phyloP scores from a whole-genome alignment of 37 sponge, comb jelly and placozoan genomes.

The Chondrosia reniformis region DNA sequence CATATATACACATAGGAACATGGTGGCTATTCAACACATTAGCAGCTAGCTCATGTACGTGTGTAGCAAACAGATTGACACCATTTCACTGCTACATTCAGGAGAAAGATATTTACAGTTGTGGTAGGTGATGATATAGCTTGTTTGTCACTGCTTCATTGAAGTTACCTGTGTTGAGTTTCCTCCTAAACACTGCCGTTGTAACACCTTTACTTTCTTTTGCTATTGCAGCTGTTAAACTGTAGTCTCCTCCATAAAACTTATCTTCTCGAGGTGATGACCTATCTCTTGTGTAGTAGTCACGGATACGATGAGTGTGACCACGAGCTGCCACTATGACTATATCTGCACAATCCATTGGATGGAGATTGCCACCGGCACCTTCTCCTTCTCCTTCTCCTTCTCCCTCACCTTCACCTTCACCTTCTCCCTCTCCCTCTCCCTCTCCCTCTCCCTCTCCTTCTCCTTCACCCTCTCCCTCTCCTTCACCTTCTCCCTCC shows the following conservation, averaged over 20 bases:
- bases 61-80: no score
- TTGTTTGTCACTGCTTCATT: no score
- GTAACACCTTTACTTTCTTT: constrained; percentile 49
- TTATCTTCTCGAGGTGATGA: constrained; percentile 54
- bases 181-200: constrained; percentile 38
- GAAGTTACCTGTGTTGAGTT: constrained; percentile 13
- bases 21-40: neutral
- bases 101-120: no score
- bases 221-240: constrained; percentile 63
- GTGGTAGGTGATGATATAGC: no score
- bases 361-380: constrained; percentile 26
- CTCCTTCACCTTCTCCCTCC: constrained; percentile 31
- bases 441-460: constrained; percentile 2
- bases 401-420: constrained; percentile 31
- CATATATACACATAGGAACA: no score
- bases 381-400: constrained; percentile 11
- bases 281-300: constrained; percentile 77
- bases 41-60: neutral
- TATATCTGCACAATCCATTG: constrained; percentile 75
- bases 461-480: constrained; percentile 31
- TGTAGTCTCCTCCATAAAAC: constrained; percentile 60
- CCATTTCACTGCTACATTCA: no score
- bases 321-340: constrained; percentile 64
- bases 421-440: constrained; percentile 35
- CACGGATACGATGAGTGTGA: constrained; percentile 33